A percentile compares a stretch with the other conserved stretches of the same genome.
Evolutionary conservation across 2,113 vertebrate species (phyloP).

Genomic region (Monopterus albus): DNA sequence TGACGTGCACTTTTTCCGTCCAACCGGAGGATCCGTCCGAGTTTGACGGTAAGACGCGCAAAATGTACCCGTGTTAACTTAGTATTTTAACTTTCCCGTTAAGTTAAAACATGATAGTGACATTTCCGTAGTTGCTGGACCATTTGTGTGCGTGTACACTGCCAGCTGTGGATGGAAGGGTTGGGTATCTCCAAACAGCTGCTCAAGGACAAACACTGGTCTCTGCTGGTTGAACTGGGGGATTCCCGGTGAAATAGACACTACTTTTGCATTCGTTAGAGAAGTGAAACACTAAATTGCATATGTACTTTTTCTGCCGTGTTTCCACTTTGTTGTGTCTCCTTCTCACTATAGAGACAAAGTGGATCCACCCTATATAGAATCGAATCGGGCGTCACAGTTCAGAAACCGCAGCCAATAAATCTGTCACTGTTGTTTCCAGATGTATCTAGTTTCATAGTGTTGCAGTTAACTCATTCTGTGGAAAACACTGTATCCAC

Average conservation of each 20-base stretch:
- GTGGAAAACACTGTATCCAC: no score
- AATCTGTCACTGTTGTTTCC: background rate
- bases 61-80: fast-evolving
- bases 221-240: background rate
- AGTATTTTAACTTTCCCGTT: background rate
- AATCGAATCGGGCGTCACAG: no score
- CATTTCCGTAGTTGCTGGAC: background rate
- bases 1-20: constrained; percentile 25
- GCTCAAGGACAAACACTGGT: background rate
- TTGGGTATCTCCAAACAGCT: constrained; percentile 8
- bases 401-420: no score
- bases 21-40: constrained; percentile 28
- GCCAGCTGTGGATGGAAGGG: constrained; percentile 21
- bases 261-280: background rate
- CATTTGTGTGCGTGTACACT: background rate
- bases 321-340: constrained; percentile 15
- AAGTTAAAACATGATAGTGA: background rate
- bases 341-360: constrained; percentile 31
- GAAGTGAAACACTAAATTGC: constrained; percentile 16
- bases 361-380: constrained; percentile 37
- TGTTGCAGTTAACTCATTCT: no score
- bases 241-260: background rate
- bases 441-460: constrained; percentile 2
- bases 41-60: constrained; percentile 52
- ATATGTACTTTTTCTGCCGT: background rate